These are phyloP conservation scores for Excalfactoria chinensis DNA, from an alignment of 2,113 vertebrate genomes.

Conservation along the genomic window DNA sequence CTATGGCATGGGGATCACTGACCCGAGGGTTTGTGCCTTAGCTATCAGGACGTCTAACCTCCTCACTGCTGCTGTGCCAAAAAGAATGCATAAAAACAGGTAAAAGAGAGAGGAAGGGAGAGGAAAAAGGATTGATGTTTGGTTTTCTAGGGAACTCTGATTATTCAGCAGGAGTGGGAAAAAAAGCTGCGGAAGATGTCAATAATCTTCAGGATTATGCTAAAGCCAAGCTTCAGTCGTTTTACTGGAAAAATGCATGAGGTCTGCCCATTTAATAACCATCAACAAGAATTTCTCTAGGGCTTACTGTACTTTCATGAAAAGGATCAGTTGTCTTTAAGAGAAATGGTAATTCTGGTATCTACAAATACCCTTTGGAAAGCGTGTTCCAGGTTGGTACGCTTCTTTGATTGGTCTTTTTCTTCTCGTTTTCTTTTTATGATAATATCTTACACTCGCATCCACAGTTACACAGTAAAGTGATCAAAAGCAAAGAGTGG, in stretches of 20 bases:
- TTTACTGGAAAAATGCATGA: neutral
- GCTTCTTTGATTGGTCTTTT: constrained; percentile 3
- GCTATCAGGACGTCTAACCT: neutral
- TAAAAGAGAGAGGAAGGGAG: neutral
- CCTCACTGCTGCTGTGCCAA: neutral
- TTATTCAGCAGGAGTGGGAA: constrained; percentile 47
- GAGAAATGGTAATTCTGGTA: constrained; percentile 50
- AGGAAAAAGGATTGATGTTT: neutral
- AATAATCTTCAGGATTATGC: constrained; percentile 54
- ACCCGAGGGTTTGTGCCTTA: neutral
- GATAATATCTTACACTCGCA: neutral
- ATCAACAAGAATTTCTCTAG: constrained; percentile 54
- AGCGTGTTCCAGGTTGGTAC: neutral
- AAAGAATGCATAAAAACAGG: neutral
- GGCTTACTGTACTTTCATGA: constrained; percentile 47
- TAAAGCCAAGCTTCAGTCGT: constrained; percentile 57
- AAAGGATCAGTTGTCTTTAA: constrained; percentile 44
- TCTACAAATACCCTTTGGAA: constrained; percentile 18
- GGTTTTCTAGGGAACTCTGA: constrained; percentile 21
- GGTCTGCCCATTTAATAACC: constrained; percentile 15
- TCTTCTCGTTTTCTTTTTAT: neutral
- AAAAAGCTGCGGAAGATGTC: constrained; percentile 39
- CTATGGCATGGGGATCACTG: rapidly evolving
- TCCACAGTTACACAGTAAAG: neutral
- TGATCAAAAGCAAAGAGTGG: constrained; percentile 37